Evolutionary conservation across 92 coral and sea anemone species (phyloP).

Genomic region (Plumapathes pennacea): DNA sequence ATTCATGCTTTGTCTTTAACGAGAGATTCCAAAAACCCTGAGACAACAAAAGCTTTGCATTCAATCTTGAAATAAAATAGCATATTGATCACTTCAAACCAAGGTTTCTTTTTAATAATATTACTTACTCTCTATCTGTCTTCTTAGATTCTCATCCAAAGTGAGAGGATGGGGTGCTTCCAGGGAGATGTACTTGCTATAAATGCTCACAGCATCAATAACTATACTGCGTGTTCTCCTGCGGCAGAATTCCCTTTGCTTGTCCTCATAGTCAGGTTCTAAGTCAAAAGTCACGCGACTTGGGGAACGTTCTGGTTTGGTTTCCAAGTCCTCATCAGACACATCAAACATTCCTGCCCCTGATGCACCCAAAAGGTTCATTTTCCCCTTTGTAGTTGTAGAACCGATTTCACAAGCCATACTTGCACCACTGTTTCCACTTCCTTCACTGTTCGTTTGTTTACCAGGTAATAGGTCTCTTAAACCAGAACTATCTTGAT

Average conservation of each 20-base stretch:
- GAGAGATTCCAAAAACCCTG: too few relatives aligned
- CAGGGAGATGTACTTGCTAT: conserved; percentile 87
- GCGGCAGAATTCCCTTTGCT: conserved; percentile 67
- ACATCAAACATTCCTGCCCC: background rate
- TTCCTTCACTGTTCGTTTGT: too few relatives aligned
- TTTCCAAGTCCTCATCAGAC: too few relatives aligned
- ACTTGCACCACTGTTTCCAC: background rate
- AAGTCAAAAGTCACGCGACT: conserved; percentile 87
- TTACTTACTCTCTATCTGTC: conserved; percentile 85
- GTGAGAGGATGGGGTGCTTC: conserved; percentile 94
- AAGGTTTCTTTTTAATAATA: too few relatives aligned
- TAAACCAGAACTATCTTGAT: background rate
- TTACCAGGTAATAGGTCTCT: too few relatives aligned
- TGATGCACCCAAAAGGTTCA: background rate
- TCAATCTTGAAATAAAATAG: too few relatives aligned
- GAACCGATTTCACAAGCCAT: too few relatives aligned
- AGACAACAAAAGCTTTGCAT: too few relatives aligned
- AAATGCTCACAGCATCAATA: conserved; percentile 94
- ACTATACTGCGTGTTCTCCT: conserved; percentile 83
- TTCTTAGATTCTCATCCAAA: conserved; percentile 78
- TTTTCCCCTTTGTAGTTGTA: too few relatives aligned
- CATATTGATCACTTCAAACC: too few relatives aligned
- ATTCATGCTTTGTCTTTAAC: too few relatives aligned
- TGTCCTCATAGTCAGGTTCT: conserved; percentile 75
- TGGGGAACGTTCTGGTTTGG: conserved; percentile 4